Evolutionary conservation across 2,888 invertebrate genomes (phyloP), one percentile per base, ranked within the genome.

Genomic region (Orgyia antiqua): DNA sequence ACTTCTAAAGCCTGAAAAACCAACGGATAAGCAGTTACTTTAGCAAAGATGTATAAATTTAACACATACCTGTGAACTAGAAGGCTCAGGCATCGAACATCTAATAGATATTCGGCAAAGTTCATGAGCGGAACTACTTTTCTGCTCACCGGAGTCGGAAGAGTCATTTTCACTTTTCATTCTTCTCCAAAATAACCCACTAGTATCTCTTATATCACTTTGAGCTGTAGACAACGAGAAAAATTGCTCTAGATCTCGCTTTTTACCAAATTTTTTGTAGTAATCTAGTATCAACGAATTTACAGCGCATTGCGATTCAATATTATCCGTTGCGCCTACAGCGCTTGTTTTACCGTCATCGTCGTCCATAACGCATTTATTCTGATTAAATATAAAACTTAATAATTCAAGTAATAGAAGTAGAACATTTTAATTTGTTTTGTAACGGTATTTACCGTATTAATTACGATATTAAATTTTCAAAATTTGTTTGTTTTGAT

Each of bases 201-300:
- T 52, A 0, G 78, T 74, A 44, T 84, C 84, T 42, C 64, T 69
- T 24, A 79, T 61, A 38, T 86, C 83, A 60, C 63, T 68, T 34
- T 82, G 73, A 20, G 80, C 84, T 20, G 86, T 80, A 6, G 82
- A 76, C 45, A 86, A 49, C 23, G 84, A 89, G 69, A 93, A 90
- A 64, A 90, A 93, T 51, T 91, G 91, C 35, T 91, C 89, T 47
- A 93, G 79, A 60, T 92, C 89, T 17, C 89, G 74, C 54, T 89
- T 90, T 46, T 89, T 88, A 1, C 92, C 90, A 71, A 90, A 92
- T 58, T 90, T 90, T 54, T 89, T 86, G 59, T 90, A 93, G 66
- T 93, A 93, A 57, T 92, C 90, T 51, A 91, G 63, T 44, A 88
- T 79, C 41, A 71, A 66, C 24, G 79, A 66, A 49, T 82, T 87